These are phyloP conservation scores for Pterois miles DNA, from an alignment of 2,797 vertebrate species.

Conservation along the genomic window DNA sequence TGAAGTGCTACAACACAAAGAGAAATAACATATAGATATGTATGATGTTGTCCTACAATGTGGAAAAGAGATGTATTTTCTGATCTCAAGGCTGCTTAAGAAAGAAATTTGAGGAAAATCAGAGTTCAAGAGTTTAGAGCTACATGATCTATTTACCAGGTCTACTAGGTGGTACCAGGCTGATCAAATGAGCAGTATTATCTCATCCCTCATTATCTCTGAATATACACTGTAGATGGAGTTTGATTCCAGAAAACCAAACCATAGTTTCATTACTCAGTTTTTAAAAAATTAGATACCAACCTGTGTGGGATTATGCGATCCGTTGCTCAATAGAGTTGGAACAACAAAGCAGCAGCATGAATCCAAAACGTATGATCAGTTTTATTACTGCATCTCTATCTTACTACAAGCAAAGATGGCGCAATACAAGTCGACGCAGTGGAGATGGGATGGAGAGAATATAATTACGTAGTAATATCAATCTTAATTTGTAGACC, in stretches of 20 bases:
- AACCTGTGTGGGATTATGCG: background rate
- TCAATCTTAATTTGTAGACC: background rate
- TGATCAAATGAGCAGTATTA: background rate
- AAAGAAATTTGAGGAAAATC: background rate
- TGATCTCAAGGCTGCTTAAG: background rate
- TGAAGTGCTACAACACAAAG: conserved; percentile 23
- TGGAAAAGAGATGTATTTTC: conserved; percentile 25
- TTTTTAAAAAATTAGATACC: background rate
- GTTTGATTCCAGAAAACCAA: background rate
- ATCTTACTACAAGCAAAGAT: background rate
- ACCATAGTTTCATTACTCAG: background rate
- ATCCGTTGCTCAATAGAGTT: background rate
- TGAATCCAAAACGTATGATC: background rate
- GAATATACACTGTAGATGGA: background rate
- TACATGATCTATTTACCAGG: conserved; percentile 1
- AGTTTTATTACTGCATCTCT: background rate
- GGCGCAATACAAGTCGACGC: background rate
- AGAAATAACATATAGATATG: conserved; percentile 32
- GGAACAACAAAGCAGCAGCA: background rate
- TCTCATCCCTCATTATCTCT: background rate
- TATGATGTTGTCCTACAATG: conserved; percentile 1
- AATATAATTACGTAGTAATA: background rate
- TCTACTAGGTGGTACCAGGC: background rate
- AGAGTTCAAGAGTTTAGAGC: conserved; percentile 24
- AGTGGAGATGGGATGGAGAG: background rate